phyloP scores from a whole-genome alignment of 2,113 vertebrate genomes.

The Cynoglossus semilaevis region DNA sequence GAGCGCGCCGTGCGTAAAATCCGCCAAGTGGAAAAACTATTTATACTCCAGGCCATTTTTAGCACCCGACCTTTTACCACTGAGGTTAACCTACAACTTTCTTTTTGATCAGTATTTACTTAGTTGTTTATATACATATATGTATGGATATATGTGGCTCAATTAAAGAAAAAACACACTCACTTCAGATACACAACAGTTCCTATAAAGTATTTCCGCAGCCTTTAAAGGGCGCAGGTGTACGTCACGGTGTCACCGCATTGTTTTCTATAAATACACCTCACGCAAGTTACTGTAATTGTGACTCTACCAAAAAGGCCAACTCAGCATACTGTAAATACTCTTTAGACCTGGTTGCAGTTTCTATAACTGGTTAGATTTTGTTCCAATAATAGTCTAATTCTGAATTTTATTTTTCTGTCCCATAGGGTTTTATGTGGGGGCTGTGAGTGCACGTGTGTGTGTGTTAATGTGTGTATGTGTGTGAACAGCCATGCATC shows the following conservation, averaged over 20 bases:
- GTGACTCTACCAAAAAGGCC: conserved; percentile 20
- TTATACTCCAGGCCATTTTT: conserved; percentile 56
- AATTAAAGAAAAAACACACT: no score
- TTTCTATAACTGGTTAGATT: neutral
- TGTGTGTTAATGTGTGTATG: conserved; percentile 11
- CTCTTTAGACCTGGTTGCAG: neutral
- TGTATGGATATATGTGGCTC: no score
- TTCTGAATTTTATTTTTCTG: conserved; percentile 17
- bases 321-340: conserved; percentile 26
- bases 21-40: conserved; percentile 51
- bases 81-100: neutral
- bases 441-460: conserved; percentile 3
- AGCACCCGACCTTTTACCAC: conserved; percentile 7
- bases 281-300: neutral
- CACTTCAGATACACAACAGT: no score
- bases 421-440: neutral
- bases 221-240: neutral
- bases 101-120: no score
- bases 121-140: no score
- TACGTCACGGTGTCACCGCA: no score
- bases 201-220: neutral
- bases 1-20: conserved; percentile 52
- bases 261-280: no score
- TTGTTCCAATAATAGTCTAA: conserved; percentile 1
- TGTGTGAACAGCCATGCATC: conserved; percentile 35